Conservation (phyloP, 1,140 invertebrate species). For the Drosophila parvula region DNA sequence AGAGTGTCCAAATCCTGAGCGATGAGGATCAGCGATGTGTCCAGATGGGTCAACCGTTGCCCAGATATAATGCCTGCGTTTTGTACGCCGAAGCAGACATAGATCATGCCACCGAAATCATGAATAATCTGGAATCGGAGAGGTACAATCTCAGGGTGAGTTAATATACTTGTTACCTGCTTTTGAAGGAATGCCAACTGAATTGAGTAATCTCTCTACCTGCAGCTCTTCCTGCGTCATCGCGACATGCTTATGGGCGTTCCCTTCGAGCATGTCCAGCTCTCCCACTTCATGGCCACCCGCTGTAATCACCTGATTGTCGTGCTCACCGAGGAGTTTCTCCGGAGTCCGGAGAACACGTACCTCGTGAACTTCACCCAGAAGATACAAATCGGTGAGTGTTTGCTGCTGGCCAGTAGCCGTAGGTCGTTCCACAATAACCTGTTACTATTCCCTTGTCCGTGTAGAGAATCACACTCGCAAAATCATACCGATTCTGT, state of each 20-base stretch:
- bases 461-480: conserved; percentile 83
- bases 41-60: conserved; percentile 85
- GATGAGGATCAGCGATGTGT: conserved; percentile 80
- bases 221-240: conserved; percentile 88
- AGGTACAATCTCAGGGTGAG: conserved; percentile 86
- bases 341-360: conserved; percentile 88
- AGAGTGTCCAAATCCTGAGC: conserved; percentile 55
- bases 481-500: conserved; percentile 89
- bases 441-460: not conserved
- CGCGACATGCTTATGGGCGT: conserved; percentile 88
- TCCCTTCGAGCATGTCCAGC: conserved; percentile 88
- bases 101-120: conserved; percentile 87
- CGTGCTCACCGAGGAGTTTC: conserved; percentile 89
- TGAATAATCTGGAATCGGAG: conserved; percentile 86
- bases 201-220: not conserved
- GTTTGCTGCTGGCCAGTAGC: not conserved
- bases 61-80: conserved; percentile 89
- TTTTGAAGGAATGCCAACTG: not conserved
- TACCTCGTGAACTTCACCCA: conserved; percentile 91
- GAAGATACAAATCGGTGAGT: conserved; percentile 87
- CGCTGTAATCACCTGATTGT: conserved; percentile 90
- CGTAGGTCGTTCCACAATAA: not conserved
- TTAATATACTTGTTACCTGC: not conserved
- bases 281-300: conserved; percentile 89
- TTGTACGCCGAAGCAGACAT: conserved; percentile 89